Evolutionary conservation across 2,888 invertebrate genomes (phyloP), one percentile per base, ranked within the genome.

Genomic region (Drosophila nigritarsus): DNA sequence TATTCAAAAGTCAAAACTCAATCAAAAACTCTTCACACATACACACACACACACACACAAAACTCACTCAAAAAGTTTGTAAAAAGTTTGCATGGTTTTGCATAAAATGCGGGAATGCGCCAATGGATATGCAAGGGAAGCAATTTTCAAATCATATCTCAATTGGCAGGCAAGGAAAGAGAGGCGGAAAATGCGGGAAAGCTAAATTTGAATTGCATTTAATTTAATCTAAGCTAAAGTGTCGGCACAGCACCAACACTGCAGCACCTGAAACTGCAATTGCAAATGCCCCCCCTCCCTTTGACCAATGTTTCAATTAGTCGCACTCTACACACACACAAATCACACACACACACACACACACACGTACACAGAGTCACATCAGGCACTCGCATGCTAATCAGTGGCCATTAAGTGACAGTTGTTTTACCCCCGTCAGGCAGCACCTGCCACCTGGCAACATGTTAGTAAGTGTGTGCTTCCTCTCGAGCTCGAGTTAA

Each of bases 1-100:
- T 45, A 20, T 53, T 66, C 66, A 49, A 51, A 73, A 49, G 42
- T 60, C 34, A 54, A 80, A 84, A 84, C 87, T 87, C 78, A 84
- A 84, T 84, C 87, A 84, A 80, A 83, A 87, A 84, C 80, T 82
- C 78, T 78, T 78, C 60, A 75, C 69, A 65, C 65, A n/a, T n/a
- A 62, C 80, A 76, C 56, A 42, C 29, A 18, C 15, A 45, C 38
- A 56, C 18, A 53, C 56, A 24, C 30, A 18, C 50, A 53, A 45
- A 45, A 15, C 24, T 15, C 45, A 45, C 48, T 27, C 42, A 54
- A 49, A 72, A 64, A 81, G 70, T 79, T 79, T 49, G 60, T 36
- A 27, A 42, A 67, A 78, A 79, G 72, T 83, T 69, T 65, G 67
- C 63, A 75, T 64, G 73, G 81, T 76, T 73, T 51, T 53, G 48